Evolutionary conservation across 1,140 invertebrate genomes (phyloP).

Genomic region (Drosophila mojavensis): DNA sequence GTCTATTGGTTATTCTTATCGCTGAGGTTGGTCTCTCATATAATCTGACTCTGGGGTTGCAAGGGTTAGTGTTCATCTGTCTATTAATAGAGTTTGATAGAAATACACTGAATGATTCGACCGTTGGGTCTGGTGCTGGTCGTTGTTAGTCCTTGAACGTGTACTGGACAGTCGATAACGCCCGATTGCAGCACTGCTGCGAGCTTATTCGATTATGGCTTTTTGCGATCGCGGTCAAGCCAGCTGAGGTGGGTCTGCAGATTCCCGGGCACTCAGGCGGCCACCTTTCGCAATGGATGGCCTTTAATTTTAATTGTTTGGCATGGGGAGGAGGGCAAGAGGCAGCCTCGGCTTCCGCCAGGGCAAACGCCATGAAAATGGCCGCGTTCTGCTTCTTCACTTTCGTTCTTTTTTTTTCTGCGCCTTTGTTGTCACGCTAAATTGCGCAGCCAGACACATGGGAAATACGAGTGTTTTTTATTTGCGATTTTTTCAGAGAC

Average conservation of each 20-base stretch:
- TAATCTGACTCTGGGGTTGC: too few species aligned
- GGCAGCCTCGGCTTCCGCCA: background rate
- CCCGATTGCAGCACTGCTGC: too few species aligned
- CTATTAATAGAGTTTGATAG: too few species aligned
- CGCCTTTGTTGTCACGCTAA: conserved; percentile 65
- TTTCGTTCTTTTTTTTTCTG: conserved; percentile 2
- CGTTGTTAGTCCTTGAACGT: too few species aligned
- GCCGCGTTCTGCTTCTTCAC: conserved; percentile 14
- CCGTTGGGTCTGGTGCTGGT: too few species aligned
- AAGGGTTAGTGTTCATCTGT: too few species aligned
- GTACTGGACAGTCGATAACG: too few species aligned
- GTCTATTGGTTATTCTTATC: too few species aligned
- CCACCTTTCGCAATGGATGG: background rate
- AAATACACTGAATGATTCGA: too few species aligned
- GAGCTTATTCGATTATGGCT: too few species aligned
- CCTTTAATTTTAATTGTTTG: conserved; percentile 32
- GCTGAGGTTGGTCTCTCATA: too few species aligned
- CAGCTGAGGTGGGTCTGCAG: background rate
- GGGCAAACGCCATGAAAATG: conserved; percentile 10
- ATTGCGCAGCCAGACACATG: conserved; percentile 29
- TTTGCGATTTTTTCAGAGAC: background rate
- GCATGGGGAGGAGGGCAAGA: conserved; percentile 8
- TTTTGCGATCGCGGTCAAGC: too few species aligned
- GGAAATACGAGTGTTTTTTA: conserved; percentile 1
- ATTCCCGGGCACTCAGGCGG: background rate